Evolutionary conservation across 2,888 invertebrate genomes (phyloP), one percentile per base, ranked within the genome.

Genomic region (Acrobasis consociella): DNA sequence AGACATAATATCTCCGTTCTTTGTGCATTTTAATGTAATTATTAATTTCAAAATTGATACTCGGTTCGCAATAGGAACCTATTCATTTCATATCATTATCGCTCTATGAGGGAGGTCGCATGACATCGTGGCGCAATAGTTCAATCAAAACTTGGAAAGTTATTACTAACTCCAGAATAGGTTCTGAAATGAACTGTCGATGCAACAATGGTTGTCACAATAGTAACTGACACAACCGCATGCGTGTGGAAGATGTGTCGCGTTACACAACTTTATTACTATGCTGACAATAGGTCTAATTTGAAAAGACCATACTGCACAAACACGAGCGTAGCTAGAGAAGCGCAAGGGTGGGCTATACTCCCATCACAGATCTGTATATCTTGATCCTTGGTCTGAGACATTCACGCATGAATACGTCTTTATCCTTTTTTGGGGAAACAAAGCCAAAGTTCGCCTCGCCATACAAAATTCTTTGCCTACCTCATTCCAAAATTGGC

Each of bases 141-240:
- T 22, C 17, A 50, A 50, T 50, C 50, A 39, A 16, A 50, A 49
- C 49, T 31, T 58, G 22, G 22, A 63, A 55, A 55, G 52, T 55
- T 38, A 46, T 46, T 15, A 62, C 49, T 15, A 16, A 50, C 42
- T 52, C 52, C 52, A 52, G 60, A 52, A 58, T 51, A 49, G 31
- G 10, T 22, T 13, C 62, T 60, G 60, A 65, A 64, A 62, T 56
- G 13, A 42, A 16, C 37, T 60, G 56, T 39, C 62, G 53, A 65
- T 52, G 65, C 56, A 52, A 60, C 63, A 63, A 58, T 56, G 52
- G 50, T 55, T 62, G 62, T 13, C 64, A 65, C 64, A 65, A 65
- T 62, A 60, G 60, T 50, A 37, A 64, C 59, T 37, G 42, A 46
- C 55, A 55, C 51, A 60, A 65, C 62, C 62, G 58, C 65, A 65